Conservation (phyloP, 64 coral and sea anemone species). For the Cladopsammia gracilis region DNA sequence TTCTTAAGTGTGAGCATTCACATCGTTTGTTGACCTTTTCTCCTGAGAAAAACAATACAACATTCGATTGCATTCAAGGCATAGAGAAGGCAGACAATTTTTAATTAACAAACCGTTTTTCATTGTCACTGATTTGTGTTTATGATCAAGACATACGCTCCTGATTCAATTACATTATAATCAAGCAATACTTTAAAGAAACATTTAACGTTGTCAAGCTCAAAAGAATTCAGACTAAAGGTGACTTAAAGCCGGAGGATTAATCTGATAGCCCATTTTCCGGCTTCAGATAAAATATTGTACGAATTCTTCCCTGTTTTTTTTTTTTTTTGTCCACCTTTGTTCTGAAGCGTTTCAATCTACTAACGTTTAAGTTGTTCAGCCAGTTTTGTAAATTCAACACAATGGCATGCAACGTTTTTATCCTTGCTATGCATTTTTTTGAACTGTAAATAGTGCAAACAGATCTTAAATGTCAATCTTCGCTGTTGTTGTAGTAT, state of each 20-base stretch:
- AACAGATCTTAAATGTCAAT: not conserved
- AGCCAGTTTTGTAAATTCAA: too few relatives aligned
- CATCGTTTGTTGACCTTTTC: not conserved
- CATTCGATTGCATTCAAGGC: not conserved
- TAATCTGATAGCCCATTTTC: not conserved
- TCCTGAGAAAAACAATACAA: not conserved
- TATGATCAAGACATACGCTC: too few relatives aligned
- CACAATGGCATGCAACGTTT: not conserved
- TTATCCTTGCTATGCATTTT: not conserved
- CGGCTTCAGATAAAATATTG: not conserved
- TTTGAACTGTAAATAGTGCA: not conserved
- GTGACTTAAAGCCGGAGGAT: not conserved
- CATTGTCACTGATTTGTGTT: too few relatives aligned
- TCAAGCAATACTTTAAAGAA: not conserved
- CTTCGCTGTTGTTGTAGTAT: not conserved
- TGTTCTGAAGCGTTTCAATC: too few relatives aligned
- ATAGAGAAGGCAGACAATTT: too few relatives aligned
- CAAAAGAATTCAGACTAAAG: conserved; percentile 15
- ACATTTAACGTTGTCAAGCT: not conserved
- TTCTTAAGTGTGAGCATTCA: not conserved
- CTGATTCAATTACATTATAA: not conserved
- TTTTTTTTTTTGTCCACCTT: too few relatives aligned
- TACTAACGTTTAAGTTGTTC: too few relatives aligned
- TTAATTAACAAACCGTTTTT: too few relatives aligned
- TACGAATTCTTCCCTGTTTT: not conserved